These are phyloP conservation scores for Uloborus diversus DNA, from an alignment of 1,140 invertebrate genomes.

Conservation along the genomic window DNA sequence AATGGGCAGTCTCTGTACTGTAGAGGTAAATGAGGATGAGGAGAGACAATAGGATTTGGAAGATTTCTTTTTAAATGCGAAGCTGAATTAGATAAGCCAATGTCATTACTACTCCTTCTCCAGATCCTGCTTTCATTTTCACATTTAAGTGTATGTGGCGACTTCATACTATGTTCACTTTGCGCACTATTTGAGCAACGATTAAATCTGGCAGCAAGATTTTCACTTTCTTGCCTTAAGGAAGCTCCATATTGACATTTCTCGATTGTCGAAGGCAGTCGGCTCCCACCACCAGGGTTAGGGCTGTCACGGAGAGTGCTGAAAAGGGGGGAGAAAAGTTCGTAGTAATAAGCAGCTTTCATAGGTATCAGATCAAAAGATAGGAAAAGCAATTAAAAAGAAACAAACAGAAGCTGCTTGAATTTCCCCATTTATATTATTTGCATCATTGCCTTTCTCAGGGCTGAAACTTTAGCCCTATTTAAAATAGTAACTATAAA, in stretches of 20 bases:
- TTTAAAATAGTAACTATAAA: no score
- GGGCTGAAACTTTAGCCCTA: no score
- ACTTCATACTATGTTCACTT: neutral
- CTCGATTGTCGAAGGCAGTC: neutral
- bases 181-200: conserved; percentile 28
- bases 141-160: conserved; percentile 24
- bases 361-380: conserved; percentile 23
- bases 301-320: conserved; percentile 63
- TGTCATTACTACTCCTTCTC: conserved; percentile 20
- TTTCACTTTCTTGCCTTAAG: conserved; percentile 14
- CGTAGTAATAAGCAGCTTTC: conserved; percentile 19
- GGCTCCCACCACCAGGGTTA: conserved; percentile 63
- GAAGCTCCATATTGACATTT: conserved; percentile 8
- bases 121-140: conserved; percentile 10
- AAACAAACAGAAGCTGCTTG: no score
- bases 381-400: conserved; percentile 7
- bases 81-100: neutral
- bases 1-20: conserved; percentile 68
- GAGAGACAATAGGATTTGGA: conserved; percentile 34
- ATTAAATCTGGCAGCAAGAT: conserved; percentile 27
- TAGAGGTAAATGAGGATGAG: conserved; percentile 59
- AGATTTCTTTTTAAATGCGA: conserved; percentile 15
- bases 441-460: no score
- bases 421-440: no score
- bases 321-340: conserved; percentile 57